Conservation (phyloP, 2,888 invertebrate species). For the Drosophila tripunctata region DNA sequence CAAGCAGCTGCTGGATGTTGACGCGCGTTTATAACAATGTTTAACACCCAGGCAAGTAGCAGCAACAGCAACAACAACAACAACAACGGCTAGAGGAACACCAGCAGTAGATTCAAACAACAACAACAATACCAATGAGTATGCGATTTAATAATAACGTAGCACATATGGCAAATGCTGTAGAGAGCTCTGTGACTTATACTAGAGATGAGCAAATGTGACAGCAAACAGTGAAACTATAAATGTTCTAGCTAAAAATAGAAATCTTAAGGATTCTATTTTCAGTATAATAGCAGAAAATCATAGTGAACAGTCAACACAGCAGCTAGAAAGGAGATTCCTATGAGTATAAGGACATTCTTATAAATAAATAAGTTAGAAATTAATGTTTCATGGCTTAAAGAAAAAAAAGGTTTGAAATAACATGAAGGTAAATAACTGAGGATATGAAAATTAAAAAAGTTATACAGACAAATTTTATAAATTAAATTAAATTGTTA, state of each 20-base stretch:
- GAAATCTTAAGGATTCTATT: not conserved
- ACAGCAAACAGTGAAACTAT: not conserved
- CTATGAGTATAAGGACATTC: too few species aligned
- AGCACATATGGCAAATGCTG: slow-evolving; percentile 56
- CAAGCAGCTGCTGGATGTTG: slow-evolving; percentile 62
- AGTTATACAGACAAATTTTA: too few species aligned
- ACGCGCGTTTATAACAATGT: slow-evolving; percentile 62
- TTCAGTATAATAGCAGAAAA: not conserved
- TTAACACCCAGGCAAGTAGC: slow-evolving; percentile 46
- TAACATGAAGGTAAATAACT: too few species aligned
- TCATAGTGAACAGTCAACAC: not conserved
- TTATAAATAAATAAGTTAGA: too few species aligned
- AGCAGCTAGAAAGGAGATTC: too few species aligned
- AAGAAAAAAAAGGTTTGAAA: too few species aligned
- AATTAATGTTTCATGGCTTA: too few species aligned
- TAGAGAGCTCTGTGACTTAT: slow-evolving; percentile 9
- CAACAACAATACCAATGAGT: slow-evolving; percentile 36
- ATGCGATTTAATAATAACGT: slow-evolving; percentile 57
- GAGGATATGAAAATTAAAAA: too few species aligned
- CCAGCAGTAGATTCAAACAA: slow-evolving; percentile 25
- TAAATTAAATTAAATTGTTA: too few species aligned
- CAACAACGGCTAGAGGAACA: slow-evolving; percentile 6
- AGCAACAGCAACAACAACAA: slow-evolving; percentile 24
- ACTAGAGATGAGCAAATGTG: not conserved
- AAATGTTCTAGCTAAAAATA: not conserved